Evolutionary conservation across 2,888 invertebrate species (phyloP), one percentile per base, ranked within the genome.

Genomic region (Diadegma fenestrale): DNA sequence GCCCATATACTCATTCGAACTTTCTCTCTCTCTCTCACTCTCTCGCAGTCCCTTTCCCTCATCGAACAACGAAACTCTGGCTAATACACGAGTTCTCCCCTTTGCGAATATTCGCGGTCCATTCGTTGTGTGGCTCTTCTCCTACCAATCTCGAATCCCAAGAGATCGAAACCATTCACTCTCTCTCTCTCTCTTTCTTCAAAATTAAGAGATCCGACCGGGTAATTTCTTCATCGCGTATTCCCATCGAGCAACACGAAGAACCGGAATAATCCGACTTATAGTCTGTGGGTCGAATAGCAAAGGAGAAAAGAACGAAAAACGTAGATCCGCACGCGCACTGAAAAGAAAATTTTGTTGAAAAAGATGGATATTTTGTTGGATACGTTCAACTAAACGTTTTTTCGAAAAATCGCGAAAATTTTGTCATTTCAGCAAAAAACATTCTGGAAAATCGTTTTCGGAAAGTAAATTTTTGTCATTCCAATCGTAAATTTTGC

Each of bases 191-290:
- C 64, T 90, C 90, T 92, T 90, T 90, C 88, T 90, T 91, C 91
- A 91, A 91, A 92, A 93, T 93, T 93, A 91, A 93, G 93, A 92
- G 92, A 92, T 93, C 90, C 91, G 87, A 87, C 86, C 88, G 86
- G 89, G 90, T 92, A 92, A 93, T 93, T 93, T 93, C 93, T 93
- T 93, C 92, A 92, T 92, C 92, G 87, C 86, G 88, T 88, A 89
- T 90, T 87, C 83, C 79, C 69, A 48, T 76, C 77, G 51, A 22
- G 68, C 77, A 69, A 41, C 58, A 64, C 48, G 75, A 26, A 78
- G 45, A 68, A 75, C 51, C 81, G 68, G 73, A 72, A 66, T 77
- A 54, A 41, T 73, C 66, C 33, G 33, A 14, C 41, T 54, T 45
- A 30, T 8, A 43, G 22, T 45, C 45, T 37, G 12, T 41, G 17